Percentiles rank a stretch among this genome's conserved stretches.
phyloP scores from a whole-genome alignment of 2,113 vertebrate genomes.

The Platysternon megacephalum region DNA sequence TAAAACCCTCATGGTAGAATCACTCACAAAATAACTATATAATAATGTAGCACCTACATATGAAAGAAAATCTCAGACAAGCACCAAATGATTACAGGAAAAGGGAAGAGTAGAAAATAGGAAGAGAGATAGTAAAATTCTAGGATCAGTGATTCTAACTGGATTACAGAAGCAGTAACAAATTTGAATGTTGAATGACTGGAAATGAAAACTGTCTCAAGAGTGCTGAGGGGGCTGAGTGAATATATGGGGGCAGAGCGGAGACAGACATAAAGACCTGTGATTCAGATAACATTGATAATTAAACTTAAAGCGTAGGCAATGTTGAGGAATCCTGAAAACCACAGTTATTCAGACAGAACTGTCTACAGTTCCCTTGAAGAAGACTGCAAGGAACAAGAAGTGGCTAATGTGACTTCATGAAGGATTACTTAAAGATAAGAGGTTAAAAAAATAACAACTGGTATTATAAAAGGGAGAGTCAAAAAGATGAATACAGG shows the following conservation, averaged over 20 bases:
- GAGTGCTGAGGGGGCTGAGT: background rate
- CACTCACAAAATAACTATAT: background rate
- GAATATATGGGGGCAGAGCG: background rate
- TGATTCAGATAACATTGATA: background rate
- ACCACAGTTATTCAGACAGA: background rate
- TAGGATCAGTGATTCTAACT: background rate
- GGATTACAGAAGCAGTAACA: background rate
- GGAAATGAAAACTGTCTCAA: background rate
- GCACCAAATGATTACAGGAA: constrained; percentile 2
- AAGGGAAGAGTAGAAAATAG: background rate
- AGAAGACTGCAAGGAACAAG: background rate
- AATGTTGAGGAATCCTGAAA: background rate
- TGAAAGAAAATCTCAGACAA: constrained; percentile 35
- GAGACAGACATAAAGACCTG: background rate
- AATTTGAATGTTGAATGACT: background rate
- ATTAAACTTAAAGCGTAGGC: background rate
- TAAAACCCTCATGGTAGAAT: constrained; percentile 24
- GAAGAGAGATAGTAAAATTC: background rate
- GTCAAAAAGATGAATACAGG: background rate
- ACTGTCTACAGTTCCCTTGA: background rate
- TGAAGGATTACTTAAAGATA: background rate
- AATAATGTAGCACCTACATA: constrained; percentile 22
- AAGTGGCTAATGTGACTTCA: background rate
- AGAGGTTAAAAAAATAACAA: background rate
- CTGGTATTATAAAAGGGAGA: background rate